A percentile compares a stretch with the other conserved stretches of the same genome.
These are phyloP conservation scores for Eurois occulta DNA, from an alignment of 2,888 invertebrate species.

Conservation along the genomic window DNA sequence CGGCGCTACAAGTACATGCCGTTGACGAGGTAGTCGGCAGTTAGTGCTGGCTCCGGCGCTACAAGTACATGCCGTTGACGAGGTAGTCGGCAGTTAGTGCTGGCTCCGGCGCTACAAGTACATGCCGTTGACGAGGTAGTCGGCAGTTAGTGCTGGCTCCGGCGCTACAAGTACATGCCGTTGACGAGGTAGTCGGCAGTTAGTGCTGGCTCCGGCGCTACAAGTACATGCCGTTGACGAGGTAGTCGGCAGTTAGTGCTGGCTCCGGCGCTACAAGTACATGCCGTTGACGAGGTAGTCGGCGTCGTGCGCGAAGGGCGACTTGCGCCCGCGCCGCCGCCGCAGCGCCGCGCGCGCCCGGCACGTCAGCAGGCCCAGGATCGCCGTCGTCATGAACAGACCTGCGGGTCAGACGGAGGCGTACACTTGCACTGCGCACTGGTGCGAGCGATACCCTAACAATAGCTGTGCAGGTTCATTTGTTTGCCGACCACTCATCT, in stretches of 20 bases:
- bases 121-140: slow-evolving; percentile 99
- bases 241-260: too few relatives aligned
- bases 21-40: too few relatives aligned
- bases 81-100: slow-evolving; percentile 99
- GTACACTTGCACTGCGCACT: neutral
- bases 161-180: too few relatives aligned
- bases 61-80: slow-evolving; percentile 99
- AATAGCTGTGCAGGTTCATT: neutral
- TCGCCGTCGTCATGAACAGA: slow-evolving; percentile 93
- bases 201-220: too few relatives aligned
- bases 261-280: slow-evolving; percentile 95
- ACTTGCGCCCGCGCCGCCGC: slow-evolving; percentile 94
- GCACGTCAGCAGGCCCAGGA: slow-evolving; percentile 77
- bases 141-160: slow-evolving; percentile 89
- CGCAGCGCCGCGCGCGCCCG: slow-evolving; percentile 94
- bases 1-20: too few relatives aligned
- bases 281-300: slow-evolving; percentile 99
- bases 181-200: too few relatives aligned
- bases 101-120: too few relatives aligned
- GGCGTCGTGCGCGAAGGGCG: slow-evolving; percentile 97
- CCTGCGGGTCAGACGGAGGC: slow-evolving; percentile 86
- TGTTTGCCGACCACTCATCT: neutral
- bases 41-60: too few relatives aligned
- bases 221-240: too few relatives aligned
- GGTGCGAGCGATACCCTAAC: neutral